A percentile compares a stretch with the other conserved stretches of the same genome.
Evolutionary conservation across 2,797 vertebrate species (phyloP).

Genomic region (Arnoldichthys spilopterus): DNA sequence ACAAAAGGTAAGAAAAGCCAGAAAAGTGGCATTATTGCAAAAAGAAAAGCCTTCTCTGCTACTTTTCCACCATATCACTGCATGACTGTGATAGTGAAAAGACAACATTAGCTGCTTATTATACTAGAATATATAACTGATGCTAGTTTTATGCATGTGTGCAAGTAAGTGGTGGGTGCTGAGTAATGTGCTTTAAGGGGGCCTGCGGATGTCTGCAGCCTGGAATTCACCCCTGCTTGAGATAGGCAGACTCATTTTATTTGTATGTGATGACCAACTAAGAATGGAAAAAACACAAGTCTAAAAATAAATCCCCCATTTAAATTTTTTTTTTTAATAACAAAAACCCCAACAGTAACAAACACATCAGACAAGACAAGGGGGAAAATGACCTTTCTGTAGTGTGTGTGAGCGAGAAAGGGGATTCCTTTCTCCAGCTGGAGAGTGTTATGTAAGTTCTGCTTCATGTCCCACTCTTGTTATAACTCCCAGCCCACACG

Average conservation of each 20-base stretch:
- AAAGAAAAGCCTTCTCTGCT: background rate
- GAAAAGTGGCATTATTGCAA: background rate
- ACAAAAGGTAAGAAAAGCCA: background rate
- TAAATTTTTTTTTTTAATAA: background rate
- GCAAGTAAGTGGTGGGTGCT: background rate
- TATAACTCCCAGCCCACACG: constrained; percentile 58
- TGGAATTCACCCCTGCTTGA: too few species aligned
- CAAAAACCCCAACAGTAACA: background rate
- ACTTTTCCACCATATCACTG: background rate
- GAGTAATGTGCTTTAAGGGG: background rate
- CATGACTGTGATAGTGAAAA: background rate
- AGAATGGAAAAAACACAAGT: background rate
- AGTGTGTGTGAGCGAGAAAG: constrained; percentile 31
- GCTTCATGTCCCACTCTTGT: constrained; percentile 55
- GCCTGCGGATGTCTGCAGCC: background rate
- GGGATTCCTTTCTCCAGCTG: constrained; percentile 40
- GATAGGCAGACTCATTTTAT: background rate
- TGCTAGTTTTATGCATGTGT: background rate
- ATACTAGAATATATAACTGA: background rate
- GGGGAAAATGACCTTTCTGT: constrained; percentile 3
- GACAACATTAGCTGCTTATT: background rate
- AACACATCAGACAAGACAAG: background rate
- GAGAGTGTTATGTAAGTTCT: constrained; percentile 55
- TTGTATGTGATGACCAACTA: background rate
- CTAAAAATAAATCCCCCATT: background rate